Conservation (phyloP, 2,797 vertebrate genomes). For the Hippoglossus hippoglossus region DNA sequence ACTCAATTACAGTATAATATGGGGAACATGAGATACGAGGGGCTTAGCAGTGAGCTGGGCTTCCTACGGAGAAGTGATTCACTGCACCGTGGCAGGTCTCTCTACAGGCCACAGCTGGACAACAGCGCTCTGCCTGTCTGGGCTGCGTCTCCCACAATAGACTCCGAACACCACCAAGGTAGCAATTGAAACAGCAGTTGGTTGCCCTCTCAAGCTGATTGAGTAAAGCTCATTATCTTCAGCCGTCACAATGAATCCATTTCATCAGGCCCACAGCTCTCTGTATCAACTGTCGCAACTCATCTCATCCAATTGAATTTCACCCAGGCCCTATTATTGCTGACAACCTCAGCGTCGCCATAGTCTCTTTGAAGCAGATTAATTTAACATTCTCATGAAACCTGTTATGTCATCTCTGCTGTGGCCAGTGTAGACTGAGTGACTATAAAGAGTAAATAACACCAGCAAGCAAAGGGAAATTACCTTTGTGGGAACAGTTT, state of each 20-base stretch:
- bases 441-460: constrained; percentile 47
- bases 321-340: constrained; percentile 60
- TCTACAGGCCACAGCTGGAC: constrained; percentile 24
- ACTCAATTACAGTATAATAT: not conserved
- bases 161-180: constrained; percentile 42
- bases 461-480: not conserved
- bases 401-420: constrained; percentile 46
- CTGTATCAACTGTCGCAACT: constrained; percentile 77
- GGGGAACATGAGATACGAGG: not conserved
- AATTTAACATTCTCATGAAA: constrained; percentile 67
- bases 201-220: constrained; percentile 77
- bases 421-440: constrained; percentile 56
- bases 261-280: constrained; percentile 73
- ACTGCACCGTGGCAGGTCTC: not conserved
- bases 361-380: constrained; percentile 77
- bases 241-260: constrained; percentile 79
- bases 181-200: constrained; percentile 58
- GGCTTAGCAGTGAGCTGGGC: constrained; percentile 9
- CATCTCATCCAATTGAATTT: constrained; percentile 79
- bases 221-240: constrained; percentile 83
- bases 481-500: constrained; percentile 26
- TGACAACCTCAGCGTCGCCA: constrained; percentile 68
- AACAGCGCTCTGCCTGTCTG: constrained; percentile 13
- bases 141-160: constrained; percentile 20
- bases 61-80: constrained; percentile 8